Base-by-base conservation (phyloP, 1,140 invertebrate genomes). In the Kradibia gibbosae region DNA sequence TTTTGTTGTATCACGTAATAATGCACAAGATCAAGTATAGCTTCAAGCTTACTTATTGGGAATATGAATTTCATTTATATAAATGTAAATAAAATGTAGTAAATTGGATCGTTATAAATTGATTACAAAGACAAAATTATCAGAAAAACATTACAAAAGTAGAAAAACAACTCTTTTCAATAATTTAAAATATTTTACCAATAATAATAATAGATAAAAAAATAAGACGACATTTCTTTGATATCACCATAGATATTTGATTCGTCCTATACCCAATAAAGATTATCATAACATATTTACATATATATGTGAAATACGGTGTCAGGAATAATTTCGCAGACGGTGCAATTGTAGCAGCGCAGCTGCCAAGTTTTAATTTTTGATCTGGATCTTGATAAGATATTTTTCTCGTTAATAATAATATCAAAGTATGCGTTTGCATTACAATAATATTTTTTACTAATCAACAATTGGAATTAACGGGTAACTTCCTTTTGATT, bases 81-180 rank as follows among this genome's bases (percentile, higher is more conserved):
- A 53, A 36, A 73, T 82, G 42, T 65, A 25, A 78, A 53, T 73
- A 73, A 22, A 71, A 77, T 60, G 60, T 72, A 42, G 11, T 5
- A 82, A 78, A 39, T 62, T 57, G n/a, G 74, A 62, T 60, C 65
- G 65, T 72, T 48, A 11, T 31, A 73, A 82, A 78, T 53, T 50
- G n/a, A 72, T 17, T 82, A 82, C 42, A 82, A 77, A 72, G 70
- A 82, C 65, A n/a, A n/a, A n/a, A n/a, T n/a, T n/a, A 36, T 77
- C 45, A 74, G 4, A 65, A 65, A 34, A 42, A 15, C 34, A 72
- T 72, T 73, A 78, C 10, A 78, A 82, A 78, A 78, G 45, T 85
- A 84, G 53, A 84, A 50, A 65, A 87, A 48, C 78, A 53, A 45
- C 22, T 79, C 80, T 75, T 80, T 82, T 65, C 74, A 80, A 72